These are phyloP conservation scores for Remorina albescens DNA, from an alignment of 2,797 vertebrate species.

Conservation along the genomic window DNA sequence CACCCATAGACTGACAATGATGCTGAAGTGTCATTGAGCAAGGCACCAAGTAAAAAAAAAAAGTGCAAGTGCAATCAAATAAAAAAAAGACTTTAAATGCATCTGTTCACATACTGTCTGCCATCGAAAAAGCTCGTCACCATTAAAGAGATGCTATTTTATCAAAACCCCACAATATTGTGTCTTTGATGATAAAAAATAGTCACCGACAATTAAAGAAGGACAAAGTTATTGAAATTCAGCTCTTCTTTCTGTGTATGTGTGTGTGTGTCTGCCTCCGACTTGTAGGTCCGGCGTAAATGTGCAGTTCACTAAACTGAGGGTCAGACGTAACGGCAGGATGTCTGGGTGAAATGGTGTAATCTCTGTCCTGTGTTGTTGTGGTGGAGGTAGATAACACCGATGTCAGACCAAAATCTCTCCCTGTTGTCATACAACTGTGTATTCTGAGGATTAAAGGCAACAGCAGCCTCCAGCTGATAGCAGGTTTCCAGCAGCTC, in stretches of 20 bases:
- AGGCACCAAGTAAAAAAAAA: neutral
- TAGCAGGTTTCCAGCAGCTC: constrained; percentile 7
- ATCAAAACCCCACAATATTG: neutral
- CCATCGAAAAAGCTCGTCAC: neutral
- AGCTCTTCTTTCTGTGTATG: neutral
- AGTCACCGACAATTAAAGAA: neutral
- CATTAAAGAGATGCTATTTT: neutral
- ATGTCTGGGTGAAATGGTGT: constrained; percentile 19
- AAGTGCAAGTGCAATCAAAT: no score
- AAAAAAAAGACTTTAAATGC: neutral
- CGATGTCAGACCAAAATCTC: constrained; percentile 28
- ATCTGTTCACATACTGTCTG: neutral
- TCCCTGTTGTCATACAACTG: constrained; percentile 18
- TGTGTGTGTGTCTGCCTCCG: neutral
- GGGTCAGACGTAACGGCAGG: constrained; percentile 4
- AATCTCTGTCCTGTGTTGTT: constrained; percentile 23
- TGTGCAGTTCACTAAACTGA: constrained; percentile 13
- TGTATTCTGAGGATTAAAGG: constrained; percentile 27
- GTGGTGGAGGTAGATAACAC: constrained; percentile 22
- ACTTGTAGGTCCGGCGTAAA: constrained; percentile 3
- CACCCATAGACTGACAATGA: neutral
- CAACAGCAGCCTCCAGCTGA: constrained; percentile 26
- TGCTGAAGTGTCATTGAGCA: neutral
- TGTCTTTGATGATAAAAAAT: neutral
- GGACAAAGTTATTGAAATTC: neutral